These are phyloP conservation scores for Gambusia affinis DNA, from an alignment of 2,113 vertebrate genomes.

Conservation along the genomic window DNA sequence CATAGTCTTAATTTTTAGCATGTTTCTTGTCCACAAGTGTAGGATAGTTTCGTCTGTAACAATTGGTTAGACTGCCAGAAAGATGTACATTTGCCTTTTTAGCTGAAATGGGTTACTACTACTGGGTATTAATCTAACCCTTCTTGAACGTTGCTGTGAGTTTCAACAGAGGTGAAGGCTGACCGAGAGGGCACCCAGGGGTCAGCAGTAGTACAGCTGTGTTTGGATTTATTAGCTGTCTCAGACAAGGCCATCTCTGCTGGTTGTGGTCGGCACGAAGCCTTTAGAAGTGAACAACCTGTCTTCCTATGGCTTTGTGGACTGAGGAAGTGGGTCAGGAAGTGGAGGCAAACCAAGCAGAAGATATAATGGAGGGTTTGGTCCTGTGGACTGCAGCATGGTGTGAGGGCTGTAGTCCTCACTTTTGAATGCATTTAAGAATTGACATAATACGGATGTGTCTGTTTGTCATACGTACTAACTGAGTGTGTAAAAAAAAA, in stretches of 20 bases:
- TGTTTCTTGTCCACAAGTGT: constrained; percentile 33
- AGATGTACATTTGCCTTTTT: constrained; percentile 29
- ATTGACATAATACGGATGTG: not conserved
- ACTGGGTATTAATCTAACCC: not conserved
- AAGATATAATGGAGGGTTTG: constrained; percentile 53
- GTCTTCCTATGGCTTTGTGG: constrained; percentile 33
- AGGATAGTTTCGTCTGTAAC: constrained; percentile 44
- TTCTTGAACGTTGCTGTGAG: not conserved
- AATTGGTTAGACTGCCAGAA: constrained; percentile 33
- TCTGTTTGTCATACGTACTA: not conserved
- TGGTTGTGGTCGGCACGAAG: constrained; percentile 30
- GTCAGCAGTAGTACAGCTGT: constrained; percentile 39
- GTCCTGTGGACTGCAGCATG: constrained; percentile 31
- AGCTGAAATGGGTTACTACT: constrained; percentile 21
- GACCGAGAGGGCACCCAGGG: constrained; percentile 7
- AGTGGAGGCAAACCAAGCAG: constrained; percentile 64
- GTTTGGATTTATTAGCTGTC: constrained; percentile 61
- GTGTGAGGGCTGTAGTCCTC: constrained; percentile 8
- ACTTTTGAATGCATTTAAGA: constrained; percentile 7
- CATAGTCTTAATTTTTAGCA: constrained; percentile 1
- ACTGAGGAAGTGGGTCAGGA: constrained; percentile 76
- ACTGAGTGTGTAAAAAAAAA: not conserved
- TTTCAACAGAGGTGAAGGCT: constrained; percentile 39
- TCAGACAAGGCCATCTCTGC: constrained; percentile 41
- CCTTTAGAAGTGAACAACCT: constrained; percentile 31